Evolutionary conservation across 2,888 invertebrate genomes (phyloP).

Genomic region (Phaedon cochleariae): DNA sequence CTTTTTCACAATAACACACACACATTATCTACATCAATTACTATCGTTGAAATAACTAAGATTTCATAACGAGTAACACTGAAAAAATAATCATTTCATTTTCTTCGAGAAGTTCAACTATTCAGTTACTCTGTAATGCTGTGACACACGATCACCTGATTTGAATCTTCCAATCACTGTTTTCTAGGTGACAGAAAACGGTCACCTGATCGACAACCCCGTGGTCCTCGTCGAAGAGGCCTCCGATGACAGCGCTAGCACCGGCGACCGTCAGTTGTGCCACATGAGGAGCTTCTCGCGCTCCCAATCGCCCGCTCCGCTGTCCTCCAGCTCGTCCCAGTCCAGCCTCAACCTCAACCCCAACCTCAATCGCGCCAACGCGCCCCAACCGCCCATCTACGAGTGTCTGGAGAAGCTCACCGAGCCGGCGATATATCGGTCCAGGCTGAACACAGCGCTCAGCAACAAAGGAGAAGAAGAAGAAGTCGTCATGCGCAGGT

Average conservation of each 20-base stretch:
- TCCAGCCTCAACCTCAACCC: slow-evolving; percentile 53
- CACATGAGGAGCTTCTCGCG: slow-evolving; percentile 66
- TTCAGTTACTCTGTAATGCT: too few species aligned
- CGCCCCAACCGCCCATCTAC: slow-evolving; percentile 60
- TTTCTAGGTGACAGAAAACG: slow-evolving; percentile 42
- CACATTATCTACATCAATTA: too few species aligned
- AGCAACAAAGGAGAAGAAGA: slow-evolving; percentile 51
- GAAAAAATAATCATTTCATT: too few species aligned
- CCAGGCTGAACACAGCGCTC: slow-evolving; percentile 57
- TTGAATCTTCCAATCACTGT: background rate
- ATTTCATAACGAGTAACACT: too few species aligned
- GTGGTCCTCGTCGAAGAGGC: slow-evolving; percentile 63
- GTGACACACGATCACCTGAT: too few species aligned
- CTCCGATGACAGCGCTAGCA: slow-evolving; percentile 60
- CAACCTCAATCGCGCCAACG: slow-evolving; percentile 38
- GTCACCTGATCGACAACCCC: slow-evolving; percentile 58
- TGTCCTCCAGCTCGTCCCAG: slow-evolving; percentile 64
- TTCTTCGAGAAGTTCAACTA: too few species aligned
- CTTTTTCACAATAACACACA: too few species aligned
- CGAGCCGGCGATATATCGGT: slow-evolving; percentile 61
- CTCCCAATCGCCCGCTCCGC: slow-evolving; percentile 62
- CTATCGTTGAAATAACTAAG: too few species aligned
- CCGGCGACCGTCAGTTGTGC: slow-evolving; percentile 61
- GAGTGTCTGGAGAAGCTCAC: slow-evolving; percentile 63
- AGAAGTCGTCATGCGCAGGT: slow-evolving; percentile 7